Evolutionary conservation across 2,888 invertebrate species (phyloP).

Genomic region (Rhingia rostrata): DNA sequence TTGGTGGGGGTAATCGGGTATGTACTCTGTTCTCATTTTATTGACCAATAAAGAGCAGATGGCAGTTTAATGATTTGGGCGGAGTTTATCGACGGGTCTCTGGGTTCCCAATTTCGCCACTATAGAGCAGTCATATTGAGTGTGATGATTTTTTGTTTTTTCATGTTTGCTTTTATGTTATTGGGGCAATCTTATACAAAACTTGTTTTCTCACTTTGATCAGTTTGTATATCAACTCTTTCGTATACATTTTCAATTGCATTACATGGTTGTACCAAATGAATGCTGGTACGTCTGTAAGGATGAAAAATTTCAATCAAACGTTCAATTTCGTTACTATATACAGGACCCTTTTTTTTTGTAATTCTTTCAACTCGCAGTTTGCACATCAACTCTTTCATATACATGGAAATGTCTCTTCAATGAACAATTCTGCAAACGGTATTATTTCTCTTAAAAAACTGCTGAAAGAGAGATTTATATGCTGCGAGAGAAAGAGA

Average conservation of each 20-base stretch:
- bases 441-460: no score
- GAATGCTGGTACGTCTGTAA: no score
- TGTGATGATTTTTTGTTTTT: not conserved
- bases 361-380: no score
- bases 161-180: not conserved
- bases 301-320: no score
- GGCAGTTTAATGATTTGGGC: slow-evolving; percentile 41
- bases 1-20: slow-evolving; percentile 60
- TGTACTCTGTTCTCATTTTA: slow-evolving; percentile 54
- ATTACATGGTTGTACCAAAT: no score
- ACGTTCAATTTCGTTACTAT: no score
- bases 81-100: slow-evolving; percentile 34
- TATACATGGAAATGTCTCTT: no score
- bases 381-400: no score
- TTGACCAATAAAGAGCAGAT: slow-evolving; percentile 69
- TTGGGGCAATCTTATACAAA: not conserved
- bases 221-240: slow-evolving; percentile 60
- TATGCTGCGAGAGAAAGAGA: slow-evolving; percentile 17
- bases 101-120: slow-evolving; percentile 6
- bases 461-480: slow-evolving; percentile 8
- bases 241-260: not conserved
- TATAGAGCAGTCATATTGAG: not conserved
- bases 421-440: no score
- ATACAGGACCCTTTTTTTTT: no score
- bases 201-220: not conserved